Conservation (phyloP, 2,888 invertebrate genomes). For the Aphodius granarius region DNA sequence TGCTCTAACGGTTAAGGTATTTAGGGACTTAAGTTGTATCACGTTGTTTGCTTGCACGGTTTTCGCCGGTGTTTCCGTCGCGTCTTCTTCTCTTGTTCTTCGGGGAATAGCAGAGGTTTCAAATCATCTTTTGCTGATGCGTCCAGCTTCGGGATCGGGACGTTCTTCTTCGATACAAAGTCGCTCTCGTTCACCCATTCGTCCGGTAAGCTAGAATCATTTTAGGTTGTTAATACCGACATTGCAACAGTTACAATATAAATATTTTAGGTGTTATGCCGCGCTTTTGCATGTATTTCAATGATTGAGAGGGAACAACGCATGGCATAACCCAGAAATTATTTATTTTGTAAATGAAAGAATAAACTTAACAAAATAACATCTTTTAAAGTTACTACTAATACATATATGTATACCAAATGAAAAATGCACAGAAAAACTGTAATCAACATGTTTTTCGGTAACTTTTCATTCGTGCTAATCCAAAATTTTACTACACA, state of each 20-base stretch:
- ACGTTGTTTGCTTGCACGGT: slow-evolving; percentile 37
- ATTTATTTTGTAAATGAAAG: neutral
- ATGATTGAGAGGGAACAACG: neutral
- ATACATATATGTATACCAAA: neutral
- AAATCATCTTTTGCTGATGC: slow-evolving; percentile 57
- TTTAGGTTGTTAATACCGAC: neutral
- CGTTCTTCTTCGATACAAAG: slow-evolving; percentile 63
- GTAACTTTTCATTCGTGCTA: neutral
- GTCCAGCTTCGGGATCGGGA: slow-evolving; percentile 60
- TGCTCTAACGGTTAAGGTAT: neutral
- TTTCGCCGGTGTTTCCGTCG: slow-evolving; percentile 53
- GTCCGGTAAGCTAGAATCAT: slow-evolving; percentile 72
- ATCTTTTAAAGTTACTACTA: too few species aligned
- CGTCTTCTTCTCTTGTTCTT: slow-evolving; percentile 30
- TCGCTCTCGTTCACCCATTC: slow-evolving; percentile 82
- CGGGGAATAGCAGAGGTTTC: slow-evolving; percentile 57
- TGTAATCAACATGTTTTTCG: neutral
- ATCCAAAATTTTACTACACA: neutral
- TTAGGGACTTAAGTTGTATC: slow-evolving; percentile 26
- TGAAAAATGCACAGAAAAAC: neutral
- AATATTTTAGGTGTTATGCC: too few species aligned
- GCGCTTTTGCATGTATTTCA: too few species aligned
- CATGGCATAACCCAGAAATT: neutral
- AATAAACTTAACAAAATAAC: neutral
- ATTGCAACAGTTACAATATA: neutral